Conservation (phyloP, 2,113 vertebrate species). For the Spheniscus mendiculus region DNA sequence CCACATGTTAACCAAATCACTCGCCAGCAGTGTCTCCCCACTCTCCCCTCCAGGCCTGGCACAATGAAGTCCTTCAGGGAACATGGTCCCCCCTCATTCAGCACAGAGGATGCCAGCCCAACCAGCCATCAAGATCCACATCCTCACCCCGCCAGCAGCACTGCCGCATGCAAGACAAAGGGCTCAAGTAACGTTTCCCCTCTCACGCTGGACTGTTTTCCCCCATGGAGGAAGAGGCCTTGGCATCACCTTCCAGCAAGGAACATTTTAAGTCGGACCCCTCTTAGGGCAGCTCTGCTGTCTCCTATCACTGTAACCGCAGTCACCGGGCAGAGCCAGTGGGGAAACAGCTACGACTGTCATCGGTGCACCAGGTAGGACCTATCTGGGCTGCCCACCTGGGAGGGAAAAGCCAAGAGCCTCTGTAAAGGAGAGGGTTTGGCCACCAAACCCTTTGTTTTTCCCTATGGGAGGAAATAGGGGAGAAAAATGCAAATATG, state of each 20-base stretch:
- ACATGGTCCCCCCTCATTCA: neutral
- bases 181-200: neutral
- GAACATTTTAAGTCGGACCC: neutral
- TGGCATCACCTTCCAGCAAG: neutral
- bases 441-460: neutral
- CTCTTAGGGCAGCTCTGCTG: neutral
- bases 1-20: neutral
- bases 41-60: neutral
- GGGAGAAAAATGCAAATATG: neutral
- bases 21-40: neutral
- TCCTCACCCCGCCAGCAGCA: neutral
- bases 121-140: neutral
- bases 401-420: neutral
- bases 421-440: neutral
- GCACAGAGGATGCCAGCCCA: neutral
- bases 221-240: neutral
- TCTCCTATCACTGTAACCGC: neutral
- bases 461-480: neutral
- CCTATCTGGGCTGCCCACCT: neutral
- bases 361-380: too few relatives aligned
- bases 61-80: neutral
- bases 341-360: neutral
- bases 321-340: neutral
- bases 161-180: neutral
- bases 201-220: neutral